Conservation (phyloP, 35 echinoderm and acorn worm species). For the Eucidaris tribuloides region DNA sequence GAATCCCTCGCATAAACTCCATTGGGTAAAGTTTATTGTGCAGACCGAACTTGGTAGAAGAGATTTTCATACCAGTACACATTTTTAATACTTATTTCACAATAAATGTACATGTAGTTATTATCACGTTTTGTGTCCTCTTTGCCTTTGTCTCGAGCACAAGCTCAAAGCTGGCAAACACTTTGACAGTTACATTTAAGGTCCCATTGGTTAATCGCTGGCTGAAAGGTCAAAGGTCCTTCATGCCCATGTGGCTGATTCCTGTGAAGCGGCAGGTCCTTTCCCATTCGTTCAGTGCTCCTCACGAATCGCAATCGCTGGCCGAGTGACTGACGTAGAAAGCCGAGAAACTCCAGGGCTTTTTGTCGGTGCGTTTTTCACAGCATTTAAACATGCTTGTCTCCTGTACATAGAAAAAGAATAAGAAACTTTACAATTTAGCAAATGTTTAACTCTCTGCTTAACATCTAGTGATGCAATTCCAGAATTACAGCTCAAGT, state of each 20-base stretch:
- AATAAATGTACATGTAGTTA: not conserved
- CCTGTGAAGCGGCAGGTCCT: slow-evolving; percentile 48
- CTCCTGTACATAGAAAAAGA: slow-evolving; percentile 42
- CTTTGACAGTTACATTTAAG: slow-evolving; percentile 61
- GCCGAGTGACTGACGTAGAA: slow-evolving; percentile 72
- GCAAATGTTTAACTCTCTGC: no score
- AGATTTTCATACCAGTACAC: no score
- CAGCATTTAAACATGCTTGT: slow-evolving; percentile 71
- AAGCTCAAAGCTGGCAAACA: slow-evolving; percentile 79
- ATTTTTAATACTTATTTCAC: not conserved
- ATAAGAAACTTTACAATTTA: no score
- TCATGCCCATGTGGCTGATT: slow-evolving; percentile 32
- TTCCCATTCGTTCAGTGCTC: slow-evolving; percentile 54
- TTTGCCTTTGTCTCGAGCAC: slow-evolving; percentile 60
- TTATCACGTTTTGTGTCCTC: slow-evolving; percentile 50
- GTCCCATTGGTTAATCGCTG: slow-evolving; percentile 74
- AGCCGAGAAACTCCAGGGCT: slow-evolving; percentile 63
- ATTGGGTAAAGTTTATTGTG: no score
- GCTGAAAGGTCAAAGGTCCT: slow-evolving; percentile 72
- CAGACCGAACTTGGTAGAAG: no score
- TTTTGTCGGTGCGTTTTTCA: slow-evolving; percentile 86
- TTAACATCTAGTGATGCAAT: no score
- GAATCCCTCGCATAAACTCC: no score
- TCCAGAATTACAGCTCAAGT: no score
- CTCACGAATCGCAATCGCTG: slow-evolving; percentile 57